Base-by-base conservation (phyloP, 2,888 invertebrate genomes). In the Drosophila pseudotalamancana region DNA sequence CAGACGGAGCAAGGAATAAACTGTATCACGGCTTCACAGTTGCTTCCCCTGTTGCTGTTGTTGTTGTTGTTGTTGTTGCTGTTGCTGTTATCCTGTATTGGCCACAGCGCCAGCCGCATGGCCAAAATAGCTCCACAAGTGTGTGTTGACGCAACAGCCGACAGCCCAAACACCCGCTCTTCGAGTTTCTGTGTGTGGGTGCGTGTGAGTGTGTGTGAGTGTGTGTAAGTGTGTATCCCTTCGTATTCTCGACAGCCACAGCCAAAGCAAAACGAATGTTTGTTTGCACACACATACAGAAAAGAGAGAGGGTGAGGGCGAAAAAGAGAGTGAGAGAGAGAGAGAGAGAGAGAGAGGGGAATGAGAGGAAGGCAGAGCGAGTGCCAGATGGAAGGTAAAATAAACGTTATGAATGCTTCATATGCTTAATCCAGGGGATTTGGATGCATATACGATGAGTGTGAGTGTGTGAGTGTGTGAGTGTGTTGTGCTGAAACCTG, bases 341-440 rank as follows among this genome's bases (percentile, higher is more conserved):
- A 1, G 16, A 23, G 6, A 16, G 32, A 34, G 19, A 34, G 35
- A 9, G 2, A 21, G 35, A 23, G 19, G 11, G n/a, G n/a, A n/a
- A n/a, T n/a, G 6, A 6, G 37, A 35, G 53, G 14, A 12, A 18
- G 56, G 29, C 14, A 19, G 14, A 5, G 18, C 18, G 27, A 49
- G 19, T 23, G 53, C 39, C 43, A 57, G 63, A 72, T 63, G 60
- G 46, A 65, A 70, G 64, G 76, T 59, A 86, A 75, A 88, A 84
- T 84, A 87, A 87, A 88, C 85, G 76, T 81, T 81, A 79, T 83
- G 90, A 91, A 90, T 90, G 89, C 88, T 82, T 87, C 90, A 90
- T 90, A 90, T 90, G 90, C 89, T 88, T 90, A 90, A 91, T 91
- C 90, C 89, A 87, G 77, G 86, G 89, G 90, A 90, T 90, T 91